Conservation (phyloP, 1,140 invertebrate species). For the Alviniconcha marisindica region DNA sequence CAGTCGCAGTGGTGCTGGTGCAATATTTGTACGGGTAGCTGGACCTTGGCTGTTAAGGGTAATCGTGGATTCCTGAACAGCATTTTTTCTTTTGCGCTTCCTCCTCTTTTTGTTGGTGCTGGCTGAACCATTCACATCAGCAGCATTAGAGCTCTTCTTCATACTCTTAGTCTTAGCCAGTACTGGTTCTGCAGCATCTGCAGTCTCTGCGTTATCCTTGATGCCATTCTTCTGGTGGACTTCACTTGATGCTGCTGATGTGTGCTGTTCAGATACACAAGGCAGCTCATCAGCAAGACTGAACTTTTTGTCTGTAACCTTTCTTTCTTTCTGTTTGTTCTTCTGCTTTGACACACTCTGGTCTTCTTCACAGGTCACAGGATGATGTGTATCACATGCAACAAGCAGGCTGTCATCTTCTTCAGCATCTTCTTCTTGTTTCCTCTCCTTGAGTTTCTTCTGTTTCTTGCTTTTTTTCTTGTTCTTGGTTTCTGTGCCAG, state of each 20-base stretch:
- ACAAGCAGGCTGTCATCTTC: neutral
- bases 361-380: too few species aligned
- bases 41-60: too few species aligned
- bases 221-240: too few species aligned
- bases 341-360: too few species aligned
- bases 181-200: neutral
- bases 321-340: neutral
- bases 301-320: neutral
- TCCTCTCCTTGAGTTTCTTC: neutral
- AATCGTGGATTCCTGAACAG: neutral
- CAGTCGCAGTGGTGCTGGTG: neutral
- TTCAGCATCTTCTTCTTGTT: neutral
- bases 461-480: neutral
- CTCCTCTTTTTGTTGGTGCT: neutral
- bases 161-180: too few species aligned
- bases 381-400: neutral
- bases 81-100: neutral
- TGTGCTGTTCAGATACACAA: too few species aligned
- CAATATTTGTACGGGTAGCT: too few species aligned
- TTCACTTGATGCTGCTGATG: too few species aligned
- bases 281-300: too few species aligned
- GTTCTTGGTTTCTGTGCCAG: neutral
- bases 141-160: too few species aligned
- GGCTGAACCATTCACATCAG: neutral
- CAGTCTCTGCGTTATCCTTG: neutral